These are phyloP conservation scores for Bombyx mandarina DNA, from an alignment of 1,140 invertebrate genomes.

Conservation along the genomic window DNA sequence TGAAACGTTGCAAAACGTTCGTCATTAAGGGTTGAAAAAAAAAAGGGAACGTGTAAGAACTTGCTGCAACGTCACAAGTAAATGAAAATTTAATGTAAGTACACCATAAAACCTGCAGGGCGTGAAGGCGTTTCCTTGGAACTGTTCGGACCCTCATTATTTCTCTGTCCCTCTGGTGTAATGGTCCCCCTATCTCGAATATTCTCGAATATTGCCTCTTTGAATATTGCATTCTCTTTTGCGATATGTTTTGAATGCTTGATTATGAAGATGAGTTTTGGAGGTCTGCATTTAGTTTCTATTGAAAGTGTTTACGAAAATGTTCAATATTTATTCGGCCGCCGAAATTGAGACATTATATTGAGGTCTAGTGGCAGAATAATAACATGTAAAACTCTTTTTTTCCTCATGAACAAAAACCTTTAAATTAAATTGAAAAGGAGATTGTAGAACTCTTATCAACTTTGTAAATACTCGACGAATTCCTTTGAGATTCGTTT, in stretches of 20 bases:
- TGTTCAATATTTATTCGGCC: no score
- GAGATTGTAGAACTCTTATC: no score
- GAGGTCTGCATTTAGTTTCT: neutral
- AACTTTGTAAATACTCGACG: no score
- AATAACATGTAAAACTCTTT: no score
- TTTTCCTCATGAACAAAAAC: no score
- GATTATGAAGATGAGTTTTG: conserved; percentile 7
- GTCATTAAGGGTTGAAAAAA: no score
- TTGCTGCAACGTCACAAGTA: conserved; percentile 3
- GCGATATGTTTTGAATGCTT: conserved; percentile 21
- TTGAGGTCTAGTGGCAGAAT: no score
- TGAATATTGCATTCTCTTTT: conserved; percentile 18
- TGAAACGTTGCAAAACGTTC: no score
- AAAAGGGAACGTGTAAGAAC: conserved; percentile 3
- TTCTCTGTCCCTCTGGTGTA: conserved; percentile 16
- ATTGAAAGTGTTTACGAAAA: neutral
- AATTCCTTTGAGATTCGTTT: neutral
- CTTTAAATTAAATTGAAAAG: no score
- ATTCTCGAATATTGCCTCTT: conserved; percentile 9
- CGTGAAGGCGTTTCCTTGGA: conserved; percentile 16
- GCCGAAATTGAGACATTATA: no score
- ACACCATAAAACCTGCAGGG: conserved; percentile 19
- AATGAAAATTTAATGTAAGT: conserved; percentile 25
- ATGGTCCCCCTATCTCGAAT: conserved; percentile 15
- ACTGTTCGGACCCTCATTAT: conserved; percentile 19